phyloP scores from a whole-genome alignment of 2,888 invertebrate species.

The Tetramorium bicarinatum region DNA sequence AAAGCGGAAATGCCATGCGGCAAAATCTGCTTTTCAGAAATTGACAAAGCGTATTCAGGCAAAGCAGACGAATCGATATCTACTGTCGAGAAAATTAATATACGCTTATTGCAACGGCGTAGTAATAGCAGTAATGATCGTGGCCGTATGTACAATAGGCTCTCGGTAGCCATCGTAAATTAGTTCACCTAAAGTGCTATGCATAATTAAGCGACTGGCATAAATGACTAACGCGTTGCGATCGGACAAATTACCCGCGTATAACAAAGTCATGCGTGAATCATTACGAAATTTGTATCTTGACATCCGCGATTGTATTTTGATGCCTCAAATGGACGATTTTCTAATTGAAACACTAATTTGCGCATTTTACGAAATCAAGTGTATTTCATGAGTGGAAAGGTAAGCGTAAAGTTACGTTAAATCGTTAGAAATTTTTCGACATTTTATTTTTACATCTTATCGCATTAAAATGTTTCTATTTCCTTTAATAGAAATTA shows the following conservation, averaged over 20 bases:
- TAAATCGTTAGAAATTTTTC: not conserved
- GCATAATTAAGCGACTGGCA: conserved; percentile 52
- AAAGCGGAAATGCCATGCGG: conserved; percentile 16
- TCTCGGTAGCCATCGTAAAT: conserved; percentile 33
- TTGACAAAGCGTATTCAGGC: conserved; percentile 18
- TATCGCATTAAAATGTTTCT: not conserved
- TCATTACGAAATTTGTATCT: conserved; percentile 39
- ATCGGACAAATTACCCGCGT: conserved; percentile 39
- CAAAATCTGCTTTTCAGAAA: conserved; percentile 39
- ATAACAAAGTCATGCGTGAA: conserved; percentile 43
- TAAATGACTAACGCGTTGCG: conserved; percentile 39
- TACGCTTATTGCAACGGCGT: conserved; percentile 25
- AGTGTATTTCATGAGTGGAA: not conserved
- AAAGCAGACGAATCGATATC: conserved; percentile 36
- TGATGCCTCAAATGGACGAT: not conserved
- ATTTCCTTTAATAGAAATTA: not conserved
- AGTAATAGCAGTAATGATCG: conserved; percentile 36
- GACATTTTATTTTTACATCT: not conserved
- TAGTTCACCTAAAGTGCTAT: conserved; percentile 47
- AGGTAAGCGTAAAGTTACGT: not conserved
- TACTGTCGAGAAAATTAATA: conserved; percentile 40
- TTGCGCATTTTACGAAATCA: not conserved
- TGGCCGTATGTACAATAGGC: conserved; percentile 32
- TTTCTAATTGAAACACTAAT: not conserved
- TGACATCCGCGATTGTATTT: conserved; percentile 9